phyloP scores from a whole-genome alignment of 2,113 vertebrate species.

The Scatophagus argus region DNA sequence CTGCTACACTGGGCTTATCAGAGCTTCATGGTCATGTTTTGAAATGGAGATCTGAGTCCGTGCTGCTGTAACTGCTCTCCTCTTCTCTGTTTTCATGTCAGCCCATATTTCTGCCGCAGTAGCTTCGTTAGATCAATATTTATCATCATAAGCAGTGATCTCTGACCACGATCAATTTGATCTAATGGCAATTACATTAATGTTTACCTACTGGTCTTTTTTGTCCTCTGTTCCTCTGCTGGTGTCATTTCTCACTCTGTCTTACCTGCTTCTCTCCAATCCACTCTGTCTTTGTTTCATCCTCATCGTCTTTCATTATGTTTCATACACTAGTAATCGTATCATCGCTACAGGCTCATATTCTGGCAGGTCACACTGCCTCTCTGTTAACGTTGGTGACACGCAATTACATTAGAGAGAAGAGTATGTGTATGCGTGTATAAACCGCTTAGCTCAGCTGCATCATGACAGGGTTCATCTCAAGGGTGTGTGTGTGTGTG shows the following conservation, averaged over 20 bases:
- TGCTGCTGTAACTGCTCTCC: constrained; percentile 27
- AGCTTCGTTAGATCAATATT: constrained; percentile 74
- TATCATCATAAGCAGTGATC: constrained; percentile 69
- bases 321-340: constrained; percentile 62
- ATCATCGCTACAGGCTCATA: constrained; percentile 46
- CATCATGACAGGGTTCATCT: constrained; percentile 39
- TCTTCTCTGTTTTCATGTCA: constrained; percentile 27
- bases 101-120: constrained; percentile 56
- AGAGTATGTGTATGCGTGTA: constrained; percentile 12
- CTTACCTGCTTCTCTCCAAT: constrained; percentile 19
- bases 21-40: not conserved
- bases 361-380: constrained; percentile 65
- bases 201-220: constrained; percentile 53
- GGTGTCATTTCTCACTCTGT: not conserved
- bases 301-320: constrained; percentile 59
- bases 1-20: not conserved
- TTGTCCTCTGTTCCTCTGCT: not conserved
- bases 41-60: constrained; percentile 2
- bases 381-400: constrained; percentile 66
- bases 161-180: constrained; percentile 65
- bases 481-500: constrained; percentile 41
- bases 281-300: constrained; percentile 49
- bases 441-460: constrained; percentile 65
- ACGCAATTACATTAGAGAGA: constrained; percentile 62
- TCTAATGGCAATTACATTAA: constrained; percentile 66